Evolutionary conservation across 2,797 vertebrate genomes (phyloP).

Genomic region (Phrynocephalus vlangalii): DNA sequence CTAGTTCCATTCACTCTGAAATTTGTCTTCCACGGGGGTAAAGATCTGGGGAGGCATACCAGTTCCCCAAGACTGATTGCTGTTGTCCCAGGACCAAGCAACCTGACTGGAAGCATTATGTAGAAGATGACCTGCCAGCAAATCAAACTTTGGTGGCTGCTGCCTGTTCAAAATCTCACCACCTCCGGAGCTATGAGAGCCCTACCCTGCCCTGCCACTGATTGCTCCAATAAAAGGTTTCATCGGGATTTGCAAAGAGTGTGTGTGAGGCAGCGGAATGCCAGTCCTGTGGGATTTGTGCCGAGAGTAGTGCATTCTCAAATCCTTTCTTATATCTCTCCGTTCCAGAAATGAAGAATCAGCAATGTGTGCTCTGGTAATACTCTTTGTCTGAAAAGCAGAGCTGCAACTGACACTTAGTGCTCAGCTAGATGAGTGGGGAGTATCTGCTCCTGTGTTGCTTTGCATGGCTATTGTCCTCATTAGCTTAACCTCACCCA

Average conservation of each 20-base stretch:
- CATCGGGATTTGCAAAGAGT: not conserved
- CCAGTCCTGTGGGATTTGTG: not conserved
- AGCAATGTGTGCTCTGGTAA: not conserved
- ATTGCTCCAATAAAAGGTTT: not conserved
- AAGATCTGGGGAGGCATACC: no score
- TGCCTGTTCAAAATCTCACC: not conserved
- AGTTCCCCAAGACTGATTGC: not conserved
- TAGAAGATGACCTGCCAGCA: not conserved
- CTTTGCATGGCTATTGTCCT: slow-evolving; percentile 44
- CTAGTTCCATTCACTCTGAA: not conserved
- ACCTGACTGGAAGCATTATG: no score
- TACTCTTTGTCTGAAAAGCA: slow-evolving; percentile 35
- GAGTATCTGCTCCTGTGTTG: slow-evolving; percentile 28
- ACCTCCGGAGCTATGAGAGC: not conserved
- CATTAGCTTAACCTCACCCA: slow-evolving; percentile 17
- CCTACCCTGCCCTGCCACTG: not conserved
- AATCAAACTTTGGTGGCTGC: not conserved
- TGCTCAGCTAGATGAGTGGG: slow-evolving; percentile 1
- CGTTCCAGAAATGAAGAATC: not conserved
- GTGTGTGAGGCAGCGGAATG: not conserved
- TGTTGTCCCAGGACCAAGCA: not conserved
- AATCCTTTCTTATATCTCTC: not conserved
- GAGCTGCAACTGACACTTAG: not conserved
- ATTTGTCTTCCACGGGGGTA: no score
- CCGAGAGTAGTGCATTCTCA: not conserved